Evolutionary conservation across 2,113 vertebrate species (phyloP), one percentile per base, ranked within the genome.

Genomic region (Synchiropus splendidus): DNA sequence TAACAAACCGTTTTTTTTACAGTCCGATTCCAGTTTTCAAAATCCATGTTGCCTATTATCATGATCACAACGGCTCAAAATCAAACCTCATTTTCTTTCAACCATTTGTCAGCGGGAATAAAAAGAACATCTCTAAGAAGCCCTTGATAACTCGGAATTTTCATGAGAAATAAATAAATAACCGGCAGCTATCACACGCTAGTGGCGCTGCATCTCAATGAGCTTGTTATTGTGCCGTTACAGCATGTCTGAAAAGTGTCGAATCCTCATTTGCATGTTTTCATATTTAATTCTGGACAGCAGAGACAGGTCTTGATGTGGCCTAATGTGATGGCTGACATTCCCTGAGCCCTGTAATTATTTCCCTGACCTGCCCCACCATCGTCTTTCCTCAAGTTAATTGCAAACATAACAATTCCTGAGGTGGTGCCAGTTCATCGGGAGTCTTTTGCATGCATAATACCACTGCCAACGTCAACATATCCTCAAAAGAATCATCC

Each of bases 291-390:
- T 83, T 81, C 72, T 51, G 59, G 76, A 71, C 68, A 59, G 59
- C 54, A 61, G 52, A 82, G 76, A 70, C 76, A 51, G 72, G 72
- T 69, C 70, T 77, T 84, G 74, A 84, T 82, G 70, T 61, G 78
- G 75, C 81, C 73, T 82, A 83, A 85, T 80, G 62, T 71, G 56
- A 72, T 27, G 66, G 40, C 78, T 81, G 81, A 79, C 81, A 81
- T 75, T 49, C 67, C 61, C 58, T 38, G 61, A 71, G 69, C 65
- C 68, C 67, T 61, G 58, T 78, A 77, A 82, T 86, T 80, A 84
- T 79, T 74, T 69, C 40, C 54, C 73, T 74, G 79, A 81, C 80
- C 76, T 74, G 77, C 61, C 58, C 65, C 63, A 71, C 72, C 79
- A 69, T 79, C 70, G 77, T 72, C 74, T 74, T 73, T 69, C 75